phyloP scores from a whole-genome alignment of 2,888 invertebrate genomes.

The Apamea monoglypha region DNA sequence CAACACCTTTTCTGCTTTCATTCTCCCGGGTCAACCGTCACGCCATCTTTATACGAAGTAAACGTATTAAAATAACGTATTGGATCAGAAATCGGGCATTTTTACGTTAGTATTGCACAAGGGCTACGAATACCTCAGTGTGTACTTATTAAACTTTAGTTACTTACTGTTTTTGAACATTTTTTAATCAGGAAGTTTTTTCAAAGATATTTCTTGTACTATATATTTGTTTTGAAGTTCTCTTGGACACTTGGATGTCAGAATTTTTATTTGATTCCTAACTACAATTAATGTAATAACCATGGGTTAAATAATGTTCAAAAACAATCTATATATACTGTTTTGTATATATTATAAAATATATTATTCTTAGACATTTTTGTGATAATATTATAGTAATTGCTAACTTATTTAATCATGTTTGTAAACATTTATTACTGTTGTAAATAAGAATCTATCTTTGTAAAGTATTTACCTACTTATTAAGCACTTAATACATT shows the following conservation, averaged over 20 bases:
- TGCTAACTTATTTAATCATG: slow-evolving; percentile 58
- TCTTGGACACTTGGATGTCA: not conserved
- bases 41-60: not conserved
- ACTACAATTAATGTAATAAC: not conserved
- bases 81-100: slow-evolving; percentile 32
- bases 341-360: slow-evolving; percentile 42
- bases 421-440: slow-evolving; percentile 44
- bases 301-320: slow-evolving; percentile 24
- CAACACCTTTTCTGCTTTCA: not conserved
- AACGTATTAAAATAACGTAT: not conserved
- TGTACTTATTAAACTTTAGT: slow-evolving; percentile 57
- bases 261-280: not conserved
- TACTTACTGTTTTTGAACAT: slow-evolving; percentile 47
- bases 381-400: slow-evolving; percentile 65
- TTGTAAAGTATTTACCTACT: slow-evolving; percentile 23
- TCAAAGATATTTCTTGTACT: not conserved
- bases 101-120: slow-evolving; percentile 48
- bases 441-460: slow-evolving; percentile 42
- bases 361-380: slow-evolving; percentile 54
- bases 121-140: slow-evolving; percentile 55
- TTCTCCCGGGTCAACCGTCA: not conserved
- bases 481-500: slow-evolving; percentile 6
- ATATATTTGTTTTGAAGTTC: not conserved
- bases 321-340: slow-evolving; percentile 25
- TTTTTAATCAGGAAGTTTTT: not conserved